phyloP scores from a whole-genome alignment of 2,888 invertebrate species.

The Xanthostigma xanthostigma region DNA sequence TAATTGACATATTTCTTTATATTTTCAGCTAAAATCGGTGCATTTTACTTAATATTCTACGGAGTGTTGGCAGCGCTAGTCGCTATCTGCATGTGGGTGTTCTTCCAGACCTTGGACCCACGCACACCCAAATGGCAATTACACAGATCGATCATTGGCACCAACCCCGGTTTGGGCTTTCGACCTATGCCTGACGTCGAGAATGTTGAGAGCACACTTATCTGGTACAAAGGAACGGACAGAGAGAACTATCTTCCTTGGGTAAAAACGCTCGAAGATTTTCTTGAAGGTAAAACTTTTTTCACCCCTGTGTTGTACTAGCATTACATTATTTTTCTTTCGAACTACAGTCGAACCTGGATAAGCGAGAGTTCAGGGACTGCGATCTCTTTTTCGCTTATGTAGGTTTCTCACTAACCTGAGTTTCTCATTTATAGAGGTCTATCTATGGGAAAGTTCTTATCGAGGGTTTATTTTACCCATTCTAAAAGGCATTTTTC shows the following conservation, averaged over 20 bases:
- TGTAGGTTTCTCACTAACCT: no score
- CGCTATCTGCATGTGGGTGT: conserved; percentile 87
- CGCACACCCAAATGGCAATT: conserved; percentile 81
- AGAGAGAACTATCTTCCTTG: conserved; percentile 62
- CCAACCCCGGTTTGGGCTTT: conserved; percentile 92
- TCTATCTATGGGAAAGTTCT: no score
- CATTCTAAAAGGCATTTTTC: no score
- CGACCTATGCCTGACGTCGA: conserved; percentile 75
- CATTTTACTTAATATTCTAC: conserved; percentile 95
- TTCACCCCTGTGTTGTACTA: background rate
- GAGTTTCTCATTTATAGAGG: no score
- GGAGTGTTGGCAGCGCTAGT: conserved; percentile 81
- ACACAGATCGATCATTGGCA: conserved; percentile 76
- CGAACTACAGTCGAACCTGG: no score
- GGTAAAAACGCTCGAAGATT: conserved; percentile 58
- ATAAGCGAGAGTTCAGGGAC: no score
- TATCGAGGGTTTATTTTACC: no score
- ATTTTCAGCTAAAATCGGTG: conserved; percentile 71
- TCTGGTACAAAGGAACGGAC: conserved; percentile 82
- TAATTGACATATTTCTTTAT: conserved; percentile 6
- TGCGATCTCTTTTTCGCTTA: no score
- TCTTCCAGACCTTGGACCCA: conserved; percentile 81
- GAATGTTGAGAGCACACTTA: conserved; percentile 86
- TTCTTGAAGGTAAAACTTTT: conserved; percentile 54
- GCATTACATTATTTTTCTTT: no score